Percentiles rank a stretch among this genome's conserved stretches.
Evolutionary conservation across 1,140 invertebrate species (phyloP).

Genomic region (Polypedilum pembai): DNA sequence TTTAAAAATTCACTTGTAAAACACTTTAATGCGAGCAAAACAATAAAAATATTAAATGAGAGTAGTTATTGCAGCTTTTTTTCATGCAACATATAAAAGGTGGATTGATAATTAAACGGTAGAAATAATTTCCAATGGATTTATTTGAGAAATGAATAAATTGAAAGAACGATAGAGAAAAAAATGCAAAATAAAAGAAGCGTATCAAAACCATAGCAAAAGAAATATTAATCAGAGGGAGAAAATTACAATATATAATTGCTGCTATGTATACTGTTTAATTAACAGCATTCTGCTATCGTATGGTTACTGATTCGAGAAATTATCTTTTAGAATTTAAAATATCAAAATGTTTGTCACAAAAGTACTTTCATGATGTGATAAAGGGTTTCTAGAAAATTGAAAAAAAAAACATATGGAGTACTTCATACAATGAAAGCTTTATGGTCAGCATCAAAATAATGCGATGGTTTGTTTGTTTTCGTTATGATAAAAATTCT

Average conservation of each 20-base stretch:
- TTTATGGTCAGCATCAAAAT: neutral
- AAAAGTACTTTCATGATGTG: neutral
- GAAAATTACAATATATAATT: neutral
- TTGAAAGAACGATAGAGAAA: neutral
- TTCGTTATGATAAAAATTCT: constrained; percentile 29
- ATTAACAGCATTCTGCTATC: too few species aligned
- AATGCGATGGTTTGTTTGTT: constrained; percentile 3
- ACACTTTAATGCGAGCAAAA: neutral
- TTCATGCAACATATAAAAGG: constrained; percentile 4
- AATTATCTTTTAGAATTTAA: neutral
- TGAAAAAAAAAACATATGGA: too few species aligned
- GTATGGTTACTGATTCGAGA: too few species aligned
- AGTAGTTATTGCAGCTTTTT: neutral
- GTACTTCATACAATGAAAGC: neutral
- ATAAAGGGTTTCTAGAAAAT: neutral
- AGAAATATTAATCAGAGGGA: neutral
- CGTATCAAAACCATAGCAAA: neutral
- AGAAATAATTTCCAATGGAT: neutral
- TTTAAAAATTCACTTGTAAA: neutral
- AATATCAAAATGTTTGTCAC: neutral
- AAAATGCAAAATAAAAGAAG: constrained; percentile 7
- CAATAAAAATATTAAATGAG: neutral
- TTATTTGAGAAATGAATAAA: neutral
- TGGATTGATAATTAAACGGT: constrained; percentile 24
- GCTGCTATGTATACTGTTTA: too few species aligned